phyloP scores from a whole-genome alignment of 2,888 invertebrate genomes.

The Campoletis raptor region DNA sequence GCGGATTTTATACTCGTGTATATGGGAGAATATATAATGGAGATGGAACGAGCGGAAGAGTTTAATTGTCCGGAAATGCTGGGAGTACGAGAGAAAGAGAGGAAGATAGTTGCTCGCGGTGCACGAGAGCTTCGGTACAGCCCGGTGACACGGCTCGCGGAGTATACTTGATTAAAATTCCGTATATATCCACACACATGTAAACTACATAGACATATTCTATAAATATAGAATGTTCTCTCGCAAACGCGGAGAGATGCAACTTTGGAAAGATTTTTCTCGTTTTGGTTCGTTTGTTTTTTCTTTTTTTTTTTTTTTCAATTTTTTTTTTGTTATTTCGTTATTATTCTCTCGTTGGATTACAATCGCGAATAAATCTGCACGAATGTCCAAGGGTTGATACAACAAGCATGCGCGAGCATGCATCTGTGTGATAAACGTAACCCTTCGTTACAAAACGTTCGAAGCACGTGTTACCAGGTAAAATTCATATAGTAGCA shows the following conservation, averaged over 20 bases:
- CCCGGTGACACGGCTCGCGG: constrained; percentile 69
- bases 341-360: constrained; percentile 67
- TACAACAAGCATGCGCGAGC: constrained; percentile 43
- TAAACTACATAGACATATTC: not conserved
- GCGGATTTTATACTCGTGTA: constrained; percentile 33
- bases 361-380: constrained; percentile 70
- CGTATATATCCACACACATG: constrained; percentile 55
- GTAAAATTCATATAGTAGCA: constrained; percentile 56
- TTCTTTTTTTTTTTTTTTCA: constrained; percentile 35
- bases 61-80: constrained; percentile 73
- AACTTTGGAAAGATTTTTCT: constrained; percentile 68
- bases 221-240: constrained; percentile 37
- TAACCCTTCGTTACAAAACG: constrained; percentile 37
- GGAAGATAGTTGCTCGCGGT: constrained; percentile 5
- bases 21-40: constrained; percentile 64
- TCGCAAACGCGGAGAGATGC: constrained; percentile 45
- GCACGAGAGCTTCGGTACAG: constrained; percentile 44
- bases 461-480: constrained; percentile 60
- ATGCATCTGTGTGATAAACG: constrained; percentile 29
- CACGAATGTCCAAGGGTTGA: constrained; percentile 58
- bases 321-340: constrained; percentile 45
- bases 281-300: constrained; percentile 15
- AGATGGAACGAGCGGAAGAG: constrained; percentile 74
- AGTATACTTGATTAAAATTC: constrained; percentile 72
- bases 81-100: constrained; percentile 46